These are phyloP conservation scores for Syngnathus typhle DNA, from an alignment of 2,113 vertebrate species.

Conservation along the genomic window DNA sequence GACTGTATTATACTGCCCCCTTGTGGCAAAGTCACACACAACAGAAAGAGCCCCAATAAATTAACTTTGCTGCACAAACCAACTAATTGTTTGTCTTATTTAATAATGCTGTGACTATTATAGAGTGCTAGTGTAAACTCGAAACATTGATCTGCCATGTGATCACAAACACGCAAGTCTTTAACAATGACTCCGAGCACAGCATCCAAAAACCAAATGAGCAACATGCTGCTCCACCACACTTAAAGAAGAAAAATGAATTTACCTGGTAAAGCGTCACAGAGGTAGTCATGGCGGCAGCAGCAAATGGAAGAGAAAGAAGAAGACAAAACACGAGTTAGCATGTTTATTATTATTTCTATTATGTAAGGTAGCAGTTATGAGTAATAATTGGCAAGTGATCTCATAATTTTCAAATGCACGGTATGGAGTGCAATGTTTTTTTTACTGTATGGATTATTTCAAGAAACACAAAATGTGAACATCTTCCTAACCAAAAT, in stretches of 20 bases:
- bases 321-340: conserved; percentile 41
- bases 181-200: no score
- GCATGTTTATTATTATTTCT: conserved; percentile 13
- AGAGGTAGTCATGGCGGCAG: conserved; percentile 20
- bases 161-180: no score
- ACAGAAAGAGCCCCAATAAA: background rate
- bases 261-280: conserved; percentile 55
- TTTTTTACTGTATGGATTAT: background rate
- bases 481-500: background rate
- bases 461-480: background rate
- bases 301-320: conserved; percentile 18
- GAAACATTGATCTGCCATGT: no score
- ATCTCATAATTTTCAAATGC: no score
- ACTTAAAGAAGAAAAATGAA: conserved; percentile 6
- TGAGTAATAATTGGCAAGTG: background rate
- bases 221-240: no score
- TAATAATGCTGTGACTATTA: no score
- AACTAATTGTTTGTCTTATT: no score
- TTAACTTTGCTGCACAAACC: background rate
- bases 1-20: background rate
- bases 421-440: no score
- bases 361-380: background rate
- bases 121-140: no score
- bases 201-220: background rate
- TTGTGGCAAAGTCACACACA: background rate